Conservation (phyloP, 2,888 invertebrate genomes). For the Xestoiulus laeticollis region DNA sequence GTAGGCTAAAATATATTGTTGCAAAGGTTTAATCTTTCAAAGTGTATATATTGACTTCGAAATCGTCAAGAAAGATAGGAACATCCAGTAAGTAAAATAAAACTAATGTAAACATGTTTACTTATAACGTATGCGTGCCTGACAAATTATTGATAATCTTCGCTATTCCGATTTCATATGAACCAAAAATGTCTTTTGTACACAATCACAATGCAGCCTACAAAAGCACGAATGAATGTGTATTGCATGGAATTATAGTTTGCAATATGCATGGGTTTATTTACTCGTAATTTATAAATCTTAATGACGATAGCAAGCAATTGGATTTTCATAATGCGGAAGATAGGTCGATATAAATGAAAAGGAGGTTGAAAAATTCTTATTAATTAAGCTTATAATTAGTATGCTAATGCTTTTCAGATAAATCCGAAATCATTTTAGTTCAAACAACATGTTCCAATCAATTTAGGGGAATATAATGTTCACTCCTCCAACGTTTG, state of each 20-base stretch:
- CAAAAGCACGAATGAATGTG: background rate
- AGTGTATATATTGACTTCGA: background rate
- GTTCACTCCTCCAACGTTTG: too few species aligned
- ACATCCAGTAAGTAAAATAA: background rate
- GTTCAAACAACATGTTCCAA: too few species aligned
- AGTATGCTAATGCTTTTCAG: too few species aligned
- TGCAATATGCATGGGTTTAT: background rate
- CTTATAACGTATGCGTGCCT: background rate
- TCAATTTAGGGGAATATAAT: too few species aligned
- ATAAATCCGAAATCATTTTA: too few species aligned
- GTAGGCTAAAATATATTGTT: background rate
- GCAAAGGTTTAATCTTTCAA: conserved; percentile 21
- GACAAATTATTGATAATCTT: conserved; percentile 3
- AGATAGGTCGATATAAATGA: too few species aligned
- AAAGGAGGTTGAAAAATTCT: too few species aligned
- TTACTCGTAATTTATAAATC: background rate
- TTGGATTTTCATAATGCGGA: too few species aligned
- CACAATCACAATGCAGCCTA: background rate
- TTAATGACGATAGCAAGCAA: background rate
- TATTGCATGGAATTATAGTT: background rate
- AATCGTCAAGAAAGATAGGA: background rate
- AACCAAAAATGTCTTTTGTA: background rate
- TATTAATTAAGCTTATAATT: too few species aligned
- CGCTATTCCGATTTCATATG: background rate
- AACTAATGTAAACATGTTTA: background rate